Evolutionary conservation across 1,140 invertebrate genomes (phyloP), one percentile per base, ranked within the genome.

Genomic region (Hyphantria cunea): DNA sequence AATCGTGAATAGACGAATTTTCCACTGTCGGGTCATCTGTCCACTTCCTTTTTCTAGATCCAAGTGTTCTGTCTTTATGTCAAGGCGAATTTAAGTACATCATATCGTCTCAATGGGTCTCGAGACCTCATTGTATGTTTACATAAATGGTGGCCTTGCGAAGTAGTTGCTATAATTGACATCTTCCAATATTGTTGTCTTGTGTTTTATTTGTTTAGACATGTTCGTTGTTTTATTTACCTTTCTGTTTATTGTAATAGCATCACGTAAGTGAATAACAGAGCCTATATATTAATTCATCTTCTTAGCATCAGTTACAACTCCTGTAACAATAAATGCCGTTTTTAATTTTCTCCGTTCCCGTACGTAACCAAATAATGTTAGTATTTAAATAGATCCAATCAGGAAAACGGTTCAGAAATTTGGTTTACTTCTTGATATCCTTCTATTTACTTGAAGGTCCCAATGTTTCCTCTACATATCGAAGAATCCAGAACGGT

Each of bases 21-120:
- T 58, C 59, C 60, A 68, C 68, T 68, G 66, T 66, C 61, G 33
- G 41, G 15, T 31, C 47, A 6, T 41, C n/a, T 52, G 34, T 61
- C 48, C 42, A 58, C 77, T 84, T 84, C 80, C 82, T 84, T 78
- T 76, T 65, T 64, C 45, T 45, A 58, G 12, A 39, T 72, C 45
- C 74, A 69, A 56, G 65, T 66, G 68, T 65, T 48, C 62, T 67
- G 69, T 59, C 76, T 73, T 81, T 64, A 64, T 80, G 84, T 83
- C 84, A 86, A 86, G 84, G 84, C 66, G 64, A 82, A 67, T 76
- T 68, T 75, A 72, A 79, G 71, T 72, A 68, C 70, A 61, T 79
- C 72, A 74, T 76, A 74, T 70, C 59, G 64, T 66, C 72, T 75
- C 76, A 79, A 80, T 78, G 74, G 73, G 54, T 66, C 81, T 76